Conservation (phyloP, 1,140 invertebrate genomes). For the Conus ventricosus region DNA sequence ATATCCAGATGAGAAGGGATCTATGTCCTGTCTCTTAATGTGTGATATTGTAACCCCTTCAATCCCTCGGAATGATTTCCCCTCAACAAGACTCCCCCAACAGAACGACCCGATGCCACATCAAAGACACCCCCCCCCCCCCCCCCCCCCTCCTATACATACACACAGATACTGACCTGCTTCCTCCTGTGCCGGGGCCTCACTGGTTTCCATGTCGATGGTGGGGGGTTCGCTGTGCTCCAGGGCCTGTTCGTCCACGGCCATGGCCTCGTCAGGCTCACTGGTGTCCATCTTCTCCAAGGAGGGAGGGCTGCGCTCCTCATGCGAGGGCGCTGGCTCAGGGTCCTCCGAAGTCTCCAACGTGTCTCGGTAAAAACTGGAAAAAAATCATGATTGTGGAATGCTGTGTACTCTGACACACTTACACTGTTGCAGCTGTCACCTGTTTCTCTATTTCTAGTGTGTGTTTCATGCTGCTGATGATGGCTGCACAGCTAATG, state of each 20-base stretch:
- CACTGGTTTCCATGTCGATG: conserved; percentile 14
- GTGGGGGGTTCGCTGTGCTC: conserved; percentile 4
- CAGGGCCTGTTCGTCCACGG: conserved; percentile 43
- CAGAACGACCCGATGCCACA: too few species aligned
- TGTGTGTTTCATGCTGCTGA: too few species aligned
- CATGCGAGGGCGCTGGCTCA: conserved; percentile 28
- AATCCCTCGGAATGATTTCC: too few species aligned
- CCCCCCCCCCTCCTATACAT: too few species aligned
- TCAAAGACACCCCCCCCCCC: too few species aligned
- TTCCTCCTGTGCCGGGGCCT: not conserved
- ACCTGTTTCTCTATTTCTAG: too few species aligned
- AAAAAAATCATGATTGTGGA: conserved; percentile 42
- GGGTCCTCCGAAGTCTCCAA: conserved; percentile 72
- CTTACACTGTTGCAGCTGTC: not conserved
- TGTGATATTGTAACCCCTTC: too few species aligned
- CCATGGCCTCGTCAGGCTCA: conserved; percentile 69
- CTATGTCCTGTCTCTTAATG: too few species aligned
- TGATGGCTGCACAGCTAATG: too few species aligned
- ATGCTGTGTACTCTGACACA: not conserved
- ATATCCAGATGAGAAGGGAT: too few species aligned
- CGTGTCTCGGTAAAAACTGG: conserved; percentile 95
- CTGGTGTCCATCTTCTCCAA: conserved; percentile 40
- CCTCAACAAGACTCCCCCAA: too few species aligned
- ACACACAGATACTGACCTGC: not conserved
- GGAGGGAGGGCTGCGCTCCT: conserved; percentile 29